Conservation (phyloP, 2,888 invertebrate genomes). For the Cephus spinipes region DNA sequence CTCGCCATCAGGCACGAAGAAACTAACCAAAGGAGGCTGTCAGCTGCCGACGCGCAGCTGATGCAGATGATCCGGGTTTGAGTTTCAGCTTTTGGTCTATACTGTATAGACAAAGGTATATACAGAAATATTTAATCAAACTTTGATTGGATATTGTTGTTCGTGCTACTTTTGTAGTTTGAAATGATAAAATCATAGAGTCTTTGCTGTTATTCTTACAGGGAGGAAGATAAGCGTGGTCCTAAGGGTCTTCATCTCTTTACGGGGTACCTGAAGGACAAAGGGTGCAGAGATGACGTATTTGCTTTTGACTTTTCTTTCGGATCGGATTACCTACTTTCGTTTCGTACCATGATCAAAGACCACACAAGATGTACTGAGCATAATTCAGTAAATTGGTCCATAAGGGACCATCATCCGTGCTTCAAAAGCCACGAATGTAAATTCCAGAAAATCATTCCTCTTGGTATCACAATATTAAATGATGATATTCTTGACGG, state of each 20-base stretch:
- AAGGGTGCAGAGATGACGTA: background rate
- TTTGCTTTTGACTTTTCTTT: background rate
- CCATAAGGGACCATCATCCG: background rate
- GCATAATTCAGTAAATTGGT: background rate
- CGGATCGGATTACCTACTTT: background rate
- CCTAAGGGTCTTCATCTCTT: background rate
- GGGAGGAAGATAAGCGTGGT: too few relatives aligned
- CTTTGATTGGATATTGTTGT: too few relatives aligned
- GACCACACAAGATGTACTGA: background rate
- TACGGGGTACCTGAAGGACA: background rate
- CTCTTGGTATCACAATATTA: background rate
- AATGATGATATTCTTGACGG: background rate
- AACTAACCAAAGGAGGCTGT: slow-evolving; percentile 36
- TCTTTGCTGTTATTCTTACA: too few relatives aligned
- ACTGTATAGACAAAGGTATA: background rate
- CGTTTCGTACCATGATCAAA: background rate
- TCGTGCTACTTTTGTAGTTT: too few relatives aligned
- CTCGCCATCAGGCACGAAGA: slow-evolving; percentile 26
- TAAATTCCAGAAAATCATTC: background rate
- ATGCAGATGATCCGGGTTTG: background rate
- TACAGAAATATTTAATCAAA: background rate
- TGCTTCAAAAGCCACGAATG: background rate
- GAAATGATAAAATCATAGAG: too few relatives aligned
- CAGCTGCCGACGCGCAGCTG: slow-evolving; percentile 37
- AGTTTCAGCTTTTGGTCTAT: background rate